Conservation (phyloP, 2,113 vertebrate genomes). For the Colaptes auratus region DNA sequence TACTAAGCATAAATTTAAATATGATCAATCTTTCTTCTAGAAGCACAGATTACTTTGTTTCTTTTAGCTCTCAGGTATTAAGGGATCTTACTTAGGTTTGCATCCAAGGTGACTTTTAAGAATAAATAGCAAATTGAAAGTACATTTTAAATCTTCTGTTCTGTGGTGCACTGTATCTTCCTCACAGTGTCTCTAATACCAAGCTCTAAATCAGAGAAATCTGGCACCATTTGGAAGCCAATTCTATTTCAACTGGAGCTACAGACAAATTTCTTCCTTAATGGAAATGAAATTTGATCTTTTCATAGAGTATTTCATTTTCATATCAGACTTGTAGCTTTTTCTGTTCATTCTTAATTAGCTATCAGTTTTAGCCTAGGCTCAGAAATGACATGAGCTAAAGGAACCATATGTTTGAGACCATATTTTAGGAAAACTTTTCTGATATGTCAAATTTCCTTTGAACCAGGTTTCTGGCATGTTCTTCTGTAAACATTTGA, state of each 20-base stretch:
- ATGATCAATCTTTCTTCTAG: not conserved
- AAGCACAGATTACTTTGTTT: not conserved
- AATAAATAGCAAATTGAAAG: not conserved
- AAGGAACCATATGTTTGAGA: constrained; percentile 27
- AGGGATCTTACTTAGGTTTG: not conserved
- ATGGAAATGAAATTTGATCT: not conserved
- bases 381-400: not conserved
- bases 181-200: not conserved
- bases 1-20: not conserved
- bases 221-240: not conserved
- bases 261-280: not conserved
- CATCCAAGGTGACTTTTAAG: not conserved
- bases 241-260: not conserved
- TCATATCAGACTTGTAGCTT: not conserved
- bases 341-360: constrained; percentile 2
- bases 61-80: not conserved
- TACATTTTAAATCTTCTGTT: not conserved
- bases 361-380: not conserved
- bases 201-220: not conserved
- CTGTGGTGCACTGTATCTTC: not conserved
- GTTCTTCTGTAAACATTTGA: constrained; percentile 43
- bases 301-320: constrained; percentile 4
- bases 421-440: constrained; percentile 25
- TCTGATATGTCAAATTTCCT: constrained; percentile 10
- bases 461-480: constrained; percentile 29